Evolutionary conservation across 2,888 invertebrate genomes (phyloP), one percentile per base, ranked within the genome.

Genomic region (Leuctra nigra): DNA sequence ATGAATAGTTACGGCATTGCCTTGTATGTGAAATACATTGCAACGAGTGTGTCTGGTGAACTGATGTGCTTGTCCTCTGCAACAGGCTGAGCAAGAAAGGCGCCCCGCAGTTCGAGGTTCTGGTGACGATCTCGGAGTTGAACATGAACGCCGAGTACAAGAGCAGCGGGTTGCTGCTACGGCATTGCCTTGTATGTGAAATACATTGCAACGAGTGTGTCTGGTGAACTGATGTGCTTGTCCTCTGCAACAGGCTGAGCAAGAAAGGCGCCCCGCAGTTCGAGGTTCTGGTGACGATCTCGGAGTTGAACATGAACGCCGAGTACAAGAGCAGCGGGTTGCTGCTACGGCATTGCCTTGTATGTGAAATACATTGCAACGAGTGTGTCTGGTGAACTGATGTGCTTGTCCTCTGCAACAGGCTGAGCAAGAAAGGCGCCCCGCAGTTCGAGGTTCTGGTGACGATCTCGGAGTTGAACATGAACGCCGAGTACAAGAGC

Each of bases 251-350:
- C 29, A 77, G 77, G 64, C 69, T 82, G 55, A 76, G 77, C 61
- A 77, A 78, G 62, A 76, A 80, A 60, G 79, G 76, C n/a, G 75
- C 78, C 66, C 82, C 84, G 29, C n/a, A n/a, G 29, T 86, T 86
- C 67, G 80, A 82, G 69, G 81, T 82, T 0, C 73, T 75, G 63
- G 75, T 86, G 53, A 70, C 74, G 57, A 81, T 86, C 70, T 85
- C 84, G n/a, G 75, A 77, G 61, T 71, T 86, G 65, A 76, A 76
- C 65, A 81, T 86, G 63, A 77, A 80, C 65, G 79, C 85, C 4
- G 77, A 79, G 64, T 86, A 86, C 67, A 78, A 79, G 13, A 85
- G 85, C 65, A 80, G 81, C 54, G 86, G 86, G 0, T 79, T 85
- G 2, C 69, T 86, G 41, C 75, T 86, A n/a, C n/a, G n/a, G n/a